Evolutionary conservation across 2,113 vertebrate species (phyloP).

Genomic region (Athene cunicularia): DNA sequence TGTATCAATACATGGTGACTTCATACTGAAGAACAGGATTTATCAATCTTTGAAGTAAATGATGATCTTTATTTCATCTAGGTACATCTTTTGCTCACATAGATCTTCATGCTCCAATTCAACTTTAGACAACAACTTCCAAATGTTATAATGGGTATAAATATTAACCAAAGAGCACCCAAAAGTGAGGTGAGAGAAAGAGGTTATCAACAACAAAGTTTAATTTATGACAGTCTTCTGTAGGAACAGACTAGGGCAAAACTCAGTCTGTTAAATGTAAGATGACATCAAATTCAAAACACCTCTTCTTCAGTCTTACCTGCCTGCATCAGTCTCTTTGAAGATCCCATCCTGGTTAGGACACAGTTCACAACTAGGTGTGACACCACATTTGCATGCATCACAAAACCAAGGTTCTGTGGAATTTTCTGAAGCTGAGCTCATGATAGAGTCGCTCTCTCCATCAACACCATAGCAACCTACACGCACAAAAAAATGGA

Average conservation of each 20-base stretch:
- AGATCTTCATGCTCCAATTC: neutral
- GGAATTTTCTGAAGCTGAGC: slow-evolving; percentile 97
- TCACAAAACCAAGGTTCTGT: slow-evolving; percentile 99
- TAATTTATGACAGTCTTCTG: neutral
- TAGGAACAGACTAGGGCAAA: neutral
- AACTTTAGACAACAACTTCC: neutral
- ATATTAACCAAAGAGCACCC: neutral
- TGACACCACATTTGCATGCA: slow-evolving; percentile 95
- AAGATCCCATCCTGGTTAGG: slow-evolving; percentile 98
- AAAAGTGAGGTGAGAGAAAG: neutral
- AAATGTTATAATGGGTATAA: neutral
- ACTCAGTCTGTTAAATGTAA: neutral
- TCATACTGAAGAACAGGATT: neutral
- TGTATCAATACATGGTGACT: neutral
- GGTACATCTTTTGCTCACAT: neutral
- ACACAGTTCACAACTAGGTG: slow-evolving; percentile 95
- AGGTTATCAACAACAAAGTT: neutral
- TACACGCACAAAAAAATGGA: slow-evolving; percentile 44
- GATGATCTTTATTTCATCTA: neutral
- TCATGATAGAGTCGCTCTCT: slow-evolving; percentile 99
- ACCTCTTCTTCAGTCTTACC: slow-evolving; percentile 73
- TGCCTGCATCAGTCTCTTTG: slow-evolving; percentile 98
- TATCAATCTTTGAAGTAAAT: neutral
- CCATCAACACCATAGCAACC: slow-evolving; percentile 99
- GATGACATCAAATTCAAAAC: neutral